Conservation (phyloP, 2,797 vertebrate genomes). For the Cottoperca gobio region DNA sequence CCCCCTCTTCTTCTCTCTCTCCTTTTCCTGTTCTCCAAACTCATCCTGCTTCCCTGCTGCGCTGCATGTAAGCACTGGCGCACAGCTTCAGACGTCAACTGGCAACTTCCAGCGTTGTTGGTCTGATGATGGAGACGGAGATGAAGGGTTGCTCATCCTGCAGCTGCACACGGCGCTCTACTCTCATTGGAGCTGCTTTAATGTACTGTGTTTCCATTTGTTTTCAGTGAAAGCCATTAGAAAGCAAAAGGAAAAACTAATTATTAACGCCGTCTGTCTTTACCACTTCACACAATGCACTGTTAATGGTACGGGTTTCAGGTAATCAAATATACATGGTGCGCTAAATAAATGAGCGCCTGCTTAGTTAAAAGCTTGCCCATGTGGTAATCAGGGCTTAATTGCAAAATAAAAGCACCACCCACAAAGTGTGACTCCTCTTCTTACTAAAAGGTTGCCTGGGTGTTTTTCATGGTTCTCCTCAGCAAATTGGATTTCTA, state of each 20-base stretch:
- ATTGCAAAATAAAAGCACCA: conserved; percentile 57
- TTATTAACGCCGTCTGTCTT: conserved; percentile 36
- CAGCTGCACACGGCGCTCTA: neutral
- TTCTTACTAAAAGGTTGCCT: conserved; percentile 21
- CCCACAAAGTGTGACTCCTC: conserved; percentile 41
- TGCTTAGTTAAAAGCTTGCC: conserved; percentile 49
- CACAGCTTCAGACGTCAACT: conserved; percentile 9
- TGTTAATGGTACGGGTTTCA: conserved; percentile 17
- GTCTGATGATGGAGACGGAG: conserved; percentile 8
- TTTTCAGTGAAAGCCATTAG: conserved; percentile 31
- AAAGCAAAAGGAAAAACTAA: conserved; percentile 31
- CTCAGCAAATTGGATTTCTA: conserved; percentile 38
- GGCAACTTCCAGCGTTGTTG: neutral
- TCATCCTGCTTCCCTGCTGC: conserved; percentile 2
- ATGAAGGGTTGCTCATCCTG: conserved; percentile 10
- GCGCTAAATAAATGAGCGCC: conserved; percentile 46
- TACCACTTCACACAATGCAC: conserved; percentile 20
- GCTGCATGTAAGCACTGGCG: neutral
- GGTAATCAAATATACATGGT: conserved; percentile 41
- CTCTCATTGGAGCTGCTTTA: conserved; percentile 11
- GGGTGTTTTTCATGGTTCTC: conserved; percentile 27
- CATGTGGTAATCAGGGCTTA: conserved; percentile 51
- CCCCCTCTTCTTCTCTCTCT: conserved; percentile 8
- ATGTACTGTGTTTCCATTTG: conserved; percentile 29
- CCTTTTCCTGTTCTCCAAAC: conserved; percentile 6